Evolutionary conservation across 2,797 vertebrate genomes (phyloP).

Genomic region (Micropoecilia bifurca): DNA sequence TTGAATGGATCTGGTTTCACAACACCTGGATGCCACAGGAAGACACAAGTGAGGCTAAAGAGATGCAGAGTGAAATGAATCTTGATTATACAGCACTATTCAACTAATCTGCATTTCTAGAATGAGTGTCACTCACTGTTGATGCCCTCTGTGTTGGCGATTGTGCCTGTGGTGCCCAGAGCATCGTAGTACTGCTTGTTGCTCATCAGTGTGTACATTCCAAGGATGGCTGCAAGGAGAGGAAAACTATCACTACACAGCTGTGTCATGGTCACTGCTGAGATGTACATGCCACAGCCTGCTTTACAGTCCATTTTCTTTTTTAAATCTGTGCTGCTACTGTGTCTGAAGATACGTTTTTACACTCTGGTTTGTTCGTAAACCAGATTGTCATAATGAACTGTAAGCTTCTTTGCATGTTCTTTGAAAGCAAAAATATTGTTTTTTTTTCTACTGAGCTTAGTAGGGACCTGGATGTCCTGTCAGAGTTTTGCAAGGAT

Average conservation of each 20-base stretch:
- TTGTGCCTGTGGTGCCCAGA: constrained; percentile 88
- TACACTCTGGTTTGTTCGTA: too few relatives aligned
- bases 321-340: not conserved
- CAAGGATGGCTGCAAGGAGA: constrained; percentile 89
- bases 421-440: not conserved
- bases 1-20: constrained; percentile 93
- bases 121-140: constrained; percentile 87
- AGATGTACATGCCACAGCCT: not conserved
- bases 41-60: not conserved
- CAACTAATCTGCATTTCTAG: not conserved
- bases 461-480: not conserved
- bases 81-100: not conserved
- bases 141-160: constrained; percentile 95
- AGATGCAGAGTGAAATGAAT: not conserved
- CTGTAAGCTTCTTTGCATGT: not conserved
- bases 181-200: constrained; percentile 99
- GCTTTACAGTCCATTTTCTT: not conserved
- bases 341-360: not conserved
- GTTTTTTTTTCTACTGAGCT: not conserved
- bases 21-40: constrained; percentile 81
- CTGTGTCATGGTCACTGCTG: not conserved
- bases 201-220: constrained; percentile 99
- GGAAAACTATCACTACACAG: constrained; percentile 7
- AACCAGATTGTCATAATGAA: not conserved
- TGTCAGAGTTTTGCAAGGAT: too few relatives aligned